phyloP scores from a whole-genome alignment of 2,797 vertebrate species.

The Chelmon rostratus region DNA sequence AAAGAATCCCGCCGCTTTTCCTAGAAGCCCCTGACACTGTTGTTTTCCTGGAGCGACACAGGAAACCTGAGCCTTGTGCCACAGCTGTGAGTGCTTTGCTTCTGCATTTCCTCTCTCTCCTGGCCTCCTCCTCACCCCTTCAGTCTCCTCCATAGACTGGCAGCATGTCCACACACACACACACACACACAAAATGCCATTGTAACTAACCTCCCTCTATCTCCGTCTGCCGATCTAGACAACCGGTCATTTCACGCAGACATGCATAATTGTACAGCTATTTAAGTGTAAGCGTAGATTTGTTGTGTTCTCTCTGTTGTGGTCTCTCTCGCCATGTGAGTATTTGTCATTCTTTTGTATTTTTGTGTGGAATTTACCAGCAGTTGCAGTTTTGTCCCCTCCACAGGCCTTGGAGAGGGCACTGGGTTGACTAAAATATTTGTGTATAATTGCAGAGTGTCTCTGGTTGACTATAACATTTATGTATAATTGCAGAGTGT shows the following conservation, averaged over 20 bases:
- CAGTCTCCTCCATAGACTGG: constrained; percentile 47
- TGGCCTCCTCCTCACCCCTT: constrained; percentile 69
- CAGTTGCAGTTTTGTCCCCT: constrained; percentile 56
- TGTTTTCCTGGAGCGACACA: constrained; percentile 81
- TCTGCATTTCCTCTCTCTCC: constrained; percentile 74
- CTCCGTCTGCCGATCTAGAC: constrained; percentile 78
- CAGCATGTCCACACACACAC: constrained; percentile 36
- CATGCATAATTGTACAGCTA: constrained; percentile 79
- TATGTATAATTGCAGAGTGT: constrained; percentile 61
- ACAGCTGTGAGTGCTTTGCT: constrained; percentile 84
- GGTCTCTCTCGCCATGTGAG: constrained; percentile 52
- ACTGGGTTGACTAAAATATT: constrained; percentile 41
- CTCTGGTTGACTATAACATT: constrained; percentile 50
- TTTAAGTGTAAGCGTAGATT: constrained; percentile 74
- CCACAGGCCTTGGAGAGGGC: constrained; percentile 36
- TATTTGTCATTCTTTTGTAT: constrained; percentile 67
- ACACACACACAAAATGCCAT: constrained; percentile 53
- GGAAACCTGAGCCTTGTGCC: constrained; percentile 81
- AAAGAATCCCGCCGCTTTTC: constrained; percentile 70
- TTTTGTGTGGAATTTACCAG: constrained; percentile 54
- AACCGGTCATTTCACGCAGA: constrained; percentile 80
- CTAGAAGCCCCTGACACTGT: constrained; percentile 78
- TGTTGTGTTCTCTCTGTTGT: constrained; percentile 71
- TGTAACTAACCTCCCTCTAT: constrained; percentile 74
- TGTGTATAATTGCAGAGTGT: constrained; percentile 70